Percentiles rank a stretch among this genome's conserved stretches.
phyloP scores from a whole-genome alignment of 2,797 vertebrate genomes.

The Lepilemur ruficaudatus region DNA sequence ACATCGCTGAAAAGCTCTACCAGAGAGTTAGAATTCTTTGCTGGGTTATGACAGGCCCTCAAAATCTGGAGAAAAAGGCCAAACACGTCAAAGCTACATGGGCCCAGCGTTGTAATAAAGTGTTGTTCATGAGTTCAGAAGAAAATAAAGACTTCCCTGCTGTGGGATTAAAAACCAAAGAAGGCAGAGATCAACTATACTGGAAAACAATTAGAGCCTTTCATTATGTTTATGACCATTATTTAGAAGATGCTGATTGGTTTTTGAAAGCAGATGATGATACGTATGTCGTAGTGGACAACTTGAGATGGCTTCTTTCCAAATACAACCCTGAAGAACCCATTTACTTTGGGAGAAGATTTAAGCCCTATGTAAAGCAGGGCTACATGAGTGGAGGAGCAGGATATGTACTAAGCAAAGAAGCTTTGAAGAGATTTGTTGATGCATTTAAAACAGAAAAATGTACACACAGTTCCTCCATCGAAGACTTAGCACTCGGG shows the following conservation, averaged over 20 bases:
- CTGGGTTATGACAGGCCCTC: conserved; percentile 94
- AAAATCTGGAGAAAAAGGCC: conserved; percentile 89
- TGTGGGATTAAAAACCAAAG: conserved; percentile 90
- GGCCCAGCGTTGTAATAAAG: conserved; percentile 89
- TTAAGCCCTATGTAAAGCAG: conserved; percentile 96
- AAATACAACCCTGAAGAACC: conserved; percentile 92
- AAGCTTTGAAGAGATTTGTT: conserved; percentile 94
- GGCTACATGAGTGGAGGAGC: conserved; percentile 99
- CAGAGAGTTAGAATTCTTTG: conserved; percentile 89
- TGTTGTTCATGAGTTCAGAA: conserved; percentile 94
- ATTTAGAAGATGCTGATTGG: conserved; percentile 95
- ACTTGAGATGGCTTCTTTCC: conserved; percentile 93
- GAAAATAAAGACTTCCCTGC: conserved; percentile 91
- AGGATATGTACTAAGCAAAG: conserved; percentile 96
- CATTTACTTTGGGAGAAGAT: conserved; percentile 95
- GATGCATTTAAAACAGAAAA: conserved; percentile 92
- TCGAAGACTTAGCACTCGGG: conserved; percentile 96
- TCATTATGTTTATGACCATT: conserved; percentile 91
- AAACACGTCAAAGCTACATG: conserved; percentile 91
- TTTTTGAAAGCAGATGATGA: conserved; percentile 99
- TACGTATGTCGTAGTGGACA: conserved; percentile 95
- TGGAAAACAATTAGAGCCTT: conserved; percentile 96
- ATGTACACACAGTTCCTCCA: conserved; percentile 94
- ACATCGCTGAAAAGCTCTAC: conserved; percentile 80
- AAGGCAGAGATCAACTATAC: conserved; percentile 93